phyloP scores from a whole-genome alignment of 2,113 vertebrate genomes.

The Talpa occidentalis region DNA sequence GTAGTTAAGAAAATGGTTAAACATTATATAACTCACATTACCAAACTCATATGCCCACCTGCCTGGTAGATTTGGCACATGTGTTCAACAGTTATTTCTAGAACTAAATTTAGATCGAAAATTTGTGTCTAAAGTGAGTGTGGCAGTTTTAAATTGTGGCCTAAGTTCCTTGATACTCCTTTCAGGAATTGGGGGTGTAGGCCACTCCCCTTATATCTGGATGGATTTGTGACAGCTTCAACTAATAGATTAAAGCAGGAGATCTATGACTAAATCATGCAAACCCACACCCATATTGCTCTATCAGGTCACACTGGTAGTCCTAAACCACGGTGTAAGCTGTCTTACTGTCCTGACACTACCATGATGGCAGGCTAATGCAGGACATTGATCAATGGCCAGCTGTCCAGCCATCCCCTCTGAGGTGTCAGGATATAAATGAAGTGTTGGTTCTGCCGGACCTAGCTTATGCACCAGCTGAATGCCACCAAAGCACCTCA shows the following conservation, averaged over 20 bases:
- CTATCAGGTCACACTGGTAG: neutral
- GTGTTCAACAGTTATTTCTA: conserved; percentile 35
- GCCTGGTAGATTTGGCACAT: neutral
- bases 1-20: neutral
- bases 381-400: neutral
- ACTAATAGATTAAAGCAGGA: neutral
- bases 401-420: neutral
- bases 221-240: neutral
- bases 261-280: neutral
- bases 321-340: neutral
- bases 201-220: neutral
- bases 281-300: too few species aligned
- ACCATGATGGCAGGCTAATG: neutral
- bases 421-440: neutral
- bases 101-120: neutral
- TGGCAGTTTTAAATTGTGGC: conserved; percentile 15
- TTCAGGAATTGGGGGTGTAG: neutral
- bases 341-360: neutral
- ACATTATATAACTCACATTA: neutral
- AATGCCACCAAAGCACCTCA: neutral
- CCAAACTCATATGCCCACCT: neutral
- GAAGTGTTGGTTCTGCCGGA: neutral
- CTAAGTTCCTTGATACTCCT: neutral
- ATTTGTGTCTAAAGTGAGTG: neutral
- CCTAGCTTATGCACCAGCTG: neutral